Evolutionary conservation across 2,888 invertebrate genomes (phyloP).

Genomic region (Abrostola triplasia): DNA sequence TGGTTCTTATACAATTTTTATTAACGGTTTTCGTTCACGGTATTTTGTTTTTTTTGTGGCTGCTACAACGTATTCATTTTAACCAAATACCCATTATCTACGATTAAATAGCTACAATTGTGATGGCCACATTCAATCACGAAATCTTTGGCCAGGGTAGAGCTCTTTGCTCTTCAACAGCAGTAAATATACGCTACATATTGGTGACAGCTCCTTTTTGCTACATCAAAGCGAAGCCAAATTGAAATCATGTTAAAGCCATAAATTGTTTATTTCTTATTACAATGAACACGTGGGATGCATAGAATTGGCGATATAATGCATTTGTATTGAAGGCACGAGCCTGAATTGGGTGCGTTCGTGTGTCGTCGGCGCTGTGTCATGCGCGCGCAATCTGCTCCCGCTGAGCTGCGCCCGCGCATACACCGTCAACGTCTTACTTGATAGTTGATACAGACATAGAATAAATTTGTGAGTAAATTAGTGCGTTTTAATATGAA

Average conservation of each 20-base stretch:
- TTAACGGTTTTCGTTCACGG: too few relatives aligned
- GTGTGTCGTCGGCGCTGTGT: conserved; percentile 73
- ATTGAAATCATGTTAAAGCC: conserved; percentile 14
- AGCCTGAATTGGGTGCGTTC: conserved; percentile 43
- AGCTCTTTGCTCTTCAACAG: too few relatives aligned
- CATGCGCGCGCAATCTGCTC: conserved; percentile 84
- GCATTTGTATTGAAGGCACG: conserved; percentile 31
- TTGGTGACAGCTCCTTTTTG: too few relatives aligned
- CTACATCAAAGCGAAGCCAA: conserved; percentile 11
- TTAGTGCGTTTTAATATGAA: neutral
- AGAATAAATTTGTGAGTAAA: conserved; percentile 47
- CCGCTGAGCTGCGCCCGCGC: conserved; percentile 73
- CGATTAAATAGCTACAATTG: too few relatives aligned
- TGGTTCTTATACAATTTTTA: neutral
- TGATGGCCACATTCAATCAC: too few relatives aligned
- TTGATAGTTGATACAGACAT: conserved; percentile 65
- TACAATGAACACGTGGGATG: conserved; percentile 10
- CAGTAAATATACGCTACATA: too few relatives aligned
- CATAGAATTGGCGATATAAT: conserved; percentile 31
- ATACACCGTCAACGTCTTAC: conserved; percentile 72
- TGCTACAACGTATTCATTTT: too few relatives aligned
- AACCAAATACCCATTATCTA: too few relatives aligned
- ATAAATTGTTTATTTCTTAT: conserved; percentile 3
- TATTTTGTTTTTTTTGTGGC: too few relatives aligned
- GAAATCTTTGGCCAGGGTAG: too few relatives aligned